A percentile compares a stretch with the other conserved stretches of the same genome.
These are phyloP conservation scores for Urosaurus nigricauda DNA, from an alignment of 2,797 vertebrate species.

Conservation along the genomic window DNA sequence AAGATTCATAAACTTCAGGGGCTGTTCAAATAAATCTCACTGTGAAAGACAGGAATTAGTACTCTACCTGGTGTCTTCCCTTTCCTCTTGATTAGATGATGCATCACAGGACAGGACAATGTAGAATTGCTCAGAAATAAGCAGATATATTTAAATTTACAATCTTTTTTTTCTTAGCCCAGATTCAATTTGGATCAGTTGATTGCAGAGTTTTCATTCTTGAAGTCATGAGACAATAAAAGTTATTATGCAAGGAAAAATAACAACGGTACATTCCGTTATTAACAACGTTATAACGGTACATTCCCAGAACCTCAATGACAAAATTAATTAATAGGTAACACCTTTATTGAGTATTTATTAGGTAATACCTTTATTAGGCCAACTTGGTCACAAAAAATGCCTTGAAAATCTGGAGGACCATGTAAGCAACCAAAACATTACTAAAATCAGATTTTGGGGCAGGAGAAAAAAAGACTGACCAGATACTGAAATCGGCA, in stretches of 20 bases:
- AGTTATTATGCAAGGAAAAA: neutral
- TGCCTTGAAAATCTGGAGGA: neutral
- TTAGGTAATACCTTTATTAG: neutral
- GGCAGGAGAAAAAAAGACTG: neutral
- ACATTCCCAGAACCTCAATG: neutral
- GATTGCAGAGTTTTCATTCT: neutral
- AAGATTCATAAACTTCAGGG: neutral
- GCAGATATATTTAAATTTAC: neutral
- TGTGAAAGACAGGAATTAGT: neutral
- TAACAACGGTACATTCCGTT: neutral
- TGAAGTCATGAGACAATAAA: neutral
- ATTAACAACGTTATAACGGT: neutral
- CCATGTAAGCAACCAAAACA: neutral
- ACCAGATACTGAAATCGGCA: neutral
- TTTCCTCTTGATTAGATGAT: neutral
- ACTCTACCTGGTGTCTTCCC: neutral
- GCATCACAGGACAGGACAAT: neutral
- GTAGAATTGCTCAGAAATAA: neutral
- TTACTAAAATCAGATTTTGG: neutral
- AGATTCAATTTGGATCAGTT: neutral
- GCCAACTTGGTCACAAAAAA: neutral
- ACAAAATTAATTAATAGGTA: neutral
- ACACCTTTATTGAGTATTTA: neutral
- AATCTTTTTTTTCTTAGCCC: constrained; percentile 26
- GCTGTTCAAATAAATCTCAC: neutral